These are phyloP conservation scores for Agrypnus murinus DNA, from an alignment of 2,888 invertebrate species.

Conservation along the genomic window DNA sequence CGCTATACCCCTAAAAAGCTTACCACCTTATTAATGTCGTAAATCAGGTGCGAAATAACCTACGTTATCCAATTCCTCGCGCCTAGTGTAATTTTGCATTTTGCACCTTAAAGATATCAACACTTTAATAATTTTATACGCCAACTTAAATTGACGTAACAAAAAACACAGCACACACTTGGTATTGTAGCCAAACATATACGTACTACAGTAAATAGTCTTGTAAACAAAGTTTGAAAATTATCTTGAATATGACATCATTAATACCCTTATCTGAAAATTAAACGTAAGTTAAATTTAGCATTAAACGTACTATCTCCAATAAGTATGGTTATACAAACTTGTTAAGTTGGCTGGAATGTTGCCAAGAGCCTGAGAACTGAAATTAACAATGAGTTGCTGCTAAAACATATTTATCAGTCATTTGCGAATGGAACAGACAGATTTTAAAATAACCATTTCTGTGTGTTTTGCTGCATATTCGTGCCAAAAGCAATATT, in stretches of 20 bases:
- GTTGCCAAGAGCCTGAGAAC: slow-evolving; percentile 43
- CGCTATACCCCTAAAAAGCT: too few relatives aligned
- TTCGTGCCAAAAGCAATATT: slow-evolving; percentile 44
- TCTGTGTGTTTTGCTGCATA: slow-evolving; percentile 36
- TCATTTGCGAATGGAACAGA: slow-evolving; percentile 40
- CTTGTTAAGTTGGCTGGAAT: slow-evolving; percentile 44
- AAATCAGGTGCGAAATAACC: slow-evolving; percentile 16
- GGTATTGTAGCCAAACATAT: too few relatives aligned
- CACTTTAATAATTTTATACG: too few relatives aligned
- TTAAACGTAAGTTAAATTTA: slow-evolving; percentile 25
- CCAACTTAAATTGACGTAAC: too few relatives aligned
- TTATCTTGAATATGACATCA: neutral
- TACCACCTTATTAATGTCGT: neutral
- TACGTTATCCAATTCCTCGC: neutral
- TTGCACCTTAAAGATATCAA: too few relatives aligned
- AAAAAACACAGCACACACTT: too few relatives aligned
- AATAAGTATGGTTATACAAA: slow-evolving; percentile 44
- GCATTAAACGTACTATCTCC: slow-evolving; percentile 39
- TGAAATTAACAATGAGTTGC: slow-evolving; percentile 47
- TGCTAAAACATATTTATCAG: slow-evolving; percentile 44
- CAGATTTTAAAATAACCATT: slow-evolving; percentile 46
- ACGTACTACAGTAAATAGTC: neutral
- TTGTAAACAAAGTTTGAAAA: neutral
- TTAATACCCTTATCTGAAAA: slow-evolving; percentile 22
- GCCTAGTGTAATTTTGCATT: neutral